Conservation (phyloP, 2,888 invertebrate genomes). For the Eledone cirrhosa region DNA sequence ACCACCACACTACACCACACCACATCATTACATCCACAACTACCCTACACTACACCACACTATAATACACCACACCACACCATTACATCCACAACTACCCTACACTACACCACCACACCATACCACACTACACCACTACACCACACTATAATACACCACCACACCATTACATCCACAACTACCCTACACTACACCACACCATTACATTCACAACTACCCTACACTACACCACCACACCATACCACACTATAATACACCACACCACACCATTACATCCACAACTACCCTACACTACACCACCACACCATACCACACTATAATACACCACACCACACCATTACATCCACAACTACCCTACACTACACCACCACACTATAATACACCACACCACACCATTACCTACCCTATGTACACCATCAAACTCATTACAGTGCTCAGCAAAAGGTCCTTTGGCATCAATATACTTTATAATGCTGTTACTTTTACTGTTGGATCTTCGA, state of each 20-base stretch:
- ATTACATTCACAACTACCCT: too few relatives aligned
- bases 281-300: too few relatives aligned
- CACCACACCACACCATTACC: slow-evolving; percentile 5
- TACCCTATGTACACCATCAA: slow-evolving; percentile 57
- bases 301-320: too few relatives aligned
- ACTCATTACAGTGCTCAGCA: slow-evolving; percentile 59
- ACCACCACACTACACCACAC: too few relatives aligned
- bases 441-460: slow-evolving; percentile 57
- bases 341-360: slow-evolving; percentile 8
- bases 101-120: slow-evolving; percentile 55
- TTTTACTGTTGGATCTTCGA: slow-evolving; percentile 38
- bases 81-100: slow-evolving; percentile 49
- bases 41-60: slow-evolving; percentile 50
- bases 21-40: slow-evolving; percentile 28
- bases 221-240: too few relatives aligned
- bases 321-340: neutral
- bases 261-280: slow-evolving; percentile 17
- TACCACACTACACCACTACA: too few relatives aligned
- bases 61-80: too few relatives aligned
- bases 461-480: slow-evolving; percentile 51
- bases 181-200: slow-evolving; percentile 54
- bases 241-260: too few relatives aligned
- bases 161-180: slow-evolving; percentile 32
- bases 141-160: too few relatives aligned
- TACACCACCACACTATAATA: too few relatives aligned